Evolutionary conservation across 2,797 vertebrate genomes (phyloP), one percentile per base, ranked within the genome.

Genomic region (Poecilia wingei): DNA sequence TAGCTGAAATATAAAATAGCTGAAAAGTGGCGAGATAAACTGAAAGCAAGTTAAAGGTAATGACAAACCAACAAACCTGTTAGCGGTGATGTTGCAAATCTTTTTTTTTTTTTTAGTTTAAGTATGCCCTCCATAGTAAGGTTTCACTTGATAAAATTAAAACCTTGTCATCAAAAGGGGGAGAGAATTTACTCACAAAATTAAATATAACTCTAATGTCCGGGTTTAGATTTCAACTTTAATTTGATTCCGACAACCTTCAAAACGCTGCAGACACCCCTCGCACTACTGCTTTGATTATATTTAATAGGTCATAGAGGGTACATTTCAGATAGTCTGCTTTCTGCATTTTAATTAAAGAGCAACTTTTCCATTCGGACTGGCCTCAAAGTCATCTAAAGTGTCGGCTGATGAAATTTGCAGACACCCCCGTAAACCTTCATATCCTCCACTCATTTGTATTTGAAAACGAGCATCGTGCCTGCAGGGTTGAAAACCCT

Each of bases 401-500:
- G 64, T 81, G 3, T 61, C 46, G 31, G 64, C 77, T 92, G 83
- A 90, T 85, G 80, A 88, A 91, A 89, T 59, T 81, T 75, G 25
- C 75, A 90, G 87, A 78, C 80, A 86, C 59, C 39, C 78, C 77
- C 20, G 66, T 86, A 85, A 87, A 87, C 88, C 74, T 55, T 72
- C 76, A 85, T 86, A 87, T 78, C 74, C 64, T 78, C 74, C 64
- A 53, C 31, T 80, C 73, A 79, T 82, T 90, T 85, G 51, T 77
- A 71, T 31, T 77, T 10, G 31, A 45, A 78, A 76, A 78, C 79
- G 20, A 55, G 66, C 68, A 36, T 28, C 9, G 20, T 61, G 69
- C 71, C 77, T 85, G 75, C 74, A 74, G 75, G 39, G 55, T 72
- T 74, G 64, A 77, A 75, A 59, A 71, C 61, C 33, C 39, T 78